phyloP scores from a whole-genome alignment of 2,888 invertebrate genomes.

The Eristalis pertinax region DNA sequence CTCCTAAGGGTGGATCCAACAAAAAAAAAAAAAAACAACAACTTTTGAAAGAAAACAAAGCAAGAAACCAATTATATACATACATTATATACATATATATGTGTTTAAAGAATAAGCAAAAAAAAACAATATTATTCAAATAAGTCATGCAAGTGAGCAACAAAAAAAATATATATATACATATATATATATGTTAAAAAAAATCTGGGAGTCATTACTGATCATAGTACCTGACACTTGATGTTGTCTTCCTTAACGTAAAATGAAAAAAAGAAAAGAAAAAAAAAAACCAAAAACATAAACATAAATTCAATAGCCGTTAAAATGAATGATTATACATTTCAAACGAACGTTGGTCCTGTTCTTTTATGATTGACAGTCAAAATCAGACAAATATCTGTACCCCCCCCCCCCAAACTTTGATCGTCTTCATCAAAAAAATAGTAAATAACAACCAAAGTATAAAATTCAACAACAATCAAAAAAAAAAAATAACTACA shows the following conservation, averaged over 20 bases:
- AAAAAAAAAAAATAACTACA: not conserved
- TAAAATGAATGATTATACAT: slow-evolving; percentile 12
- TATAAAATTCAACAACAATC: not conserved
- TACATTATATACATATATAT: slow-evolving; percentile 17
- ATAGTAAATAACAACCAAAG: not conserved
- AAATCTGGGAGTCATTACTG: slow-evolving; percentile 67
- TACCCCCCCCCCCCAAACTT: too few species aligned
- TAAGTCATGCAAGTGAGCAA: not conserved
- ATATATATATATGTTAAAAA: not conserved
- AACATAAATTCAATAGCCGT: slow-evolving; percentile 18
- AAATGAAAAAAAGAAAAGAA: slow-evolving; percentile 7
- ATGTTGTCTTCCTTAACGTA: slow-evolving; percentile 68
- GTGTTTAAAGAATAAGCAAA: slow-evolving; percentile 7
- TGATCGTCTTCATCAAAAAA: not conserved
- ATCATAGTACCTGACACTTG: slow-evolving; percentile 69
- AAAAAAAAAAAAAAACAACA: not conserved
- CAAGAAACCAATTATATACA: slow-evolving; percentile 8
- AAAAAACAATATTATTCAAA: not conserved
- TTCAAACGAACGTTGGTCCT: not conserved
- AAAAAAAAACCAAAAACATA: not conserved
- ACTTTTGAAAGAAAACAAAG: slow-evolving; percentile 1
- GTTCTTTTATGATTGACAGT: not conserved
- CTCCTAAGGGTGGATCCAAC: not conserved
- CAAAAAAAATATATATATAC: not conserved
- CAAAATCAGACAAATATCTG: not conserved